phyloP scores from a whole-genome alignment of 1,140 invertebrate genomes.

The Pseudomyrmex dendroicus region DNA sequence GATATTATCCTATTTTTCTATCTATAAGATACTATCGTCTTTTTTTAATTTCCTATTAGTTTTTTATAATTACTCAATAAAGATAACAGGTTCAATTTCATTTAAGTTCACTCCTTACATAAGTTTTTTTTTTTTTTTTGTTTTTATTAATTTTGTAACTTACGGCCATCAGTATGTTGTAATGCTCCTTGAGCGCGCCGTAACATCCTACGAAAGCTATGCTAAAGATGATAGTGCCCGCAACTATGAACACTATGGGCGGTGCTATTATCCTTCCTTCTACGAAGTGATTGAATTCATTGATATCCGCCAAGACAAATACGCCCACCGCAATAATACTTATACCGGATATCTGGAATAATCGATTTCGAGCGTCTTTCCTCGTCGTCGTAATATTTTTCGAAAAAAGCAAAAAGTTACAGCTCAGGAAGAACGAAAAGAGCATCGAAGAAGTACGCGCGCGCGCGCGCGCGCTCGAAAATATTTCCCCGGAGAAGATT shows the following conservation, averaged over 20 bases:
- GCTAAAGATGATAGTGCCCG: conserved; percentile 88
- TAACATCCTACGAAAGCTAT: conserved; percentile 91
- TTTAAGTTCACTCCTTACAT: background rate
- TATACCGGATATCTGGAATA: conserved; percentile 87
- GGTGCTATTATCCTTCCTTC: conserved; percentile 87
- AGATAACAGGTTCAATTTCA: background rate
- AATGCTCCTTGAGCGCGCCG: conserved; percentile 90
- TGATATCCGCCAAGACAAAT: conserved; percentile 86
- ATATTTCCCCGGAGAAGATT: too few species aligned
- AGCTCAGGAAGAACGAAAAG: background rate
- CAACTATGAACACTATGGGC: conserved; percentile 88
- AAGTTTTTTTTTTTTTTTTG: background rate
- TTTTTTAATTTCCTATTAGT: too few species aligned
- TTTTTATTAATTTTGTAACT: conserved; percentile 63
- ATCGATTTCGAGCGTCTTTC: conserved; percentile 2
- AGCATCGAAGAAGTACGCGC: too few species aligned
- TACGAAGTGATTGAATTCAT: conserved; percentile 86
- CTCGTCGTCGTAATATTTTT: background rate
- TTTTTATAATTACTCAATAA: background rate
- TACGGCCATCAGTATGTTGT: conserved; percentile 88
- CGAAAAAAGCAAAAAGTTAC: background rate
- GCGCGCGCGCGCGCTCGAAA: too few species aligned
- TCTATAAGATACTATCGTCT: background rate
- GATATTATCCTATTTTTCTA: background rate
- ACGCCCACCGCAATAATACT: conserved; percentile 87